Conservation (phyloP, 2,888 invertebrate species). For the Sialis lutaria region DNA sequence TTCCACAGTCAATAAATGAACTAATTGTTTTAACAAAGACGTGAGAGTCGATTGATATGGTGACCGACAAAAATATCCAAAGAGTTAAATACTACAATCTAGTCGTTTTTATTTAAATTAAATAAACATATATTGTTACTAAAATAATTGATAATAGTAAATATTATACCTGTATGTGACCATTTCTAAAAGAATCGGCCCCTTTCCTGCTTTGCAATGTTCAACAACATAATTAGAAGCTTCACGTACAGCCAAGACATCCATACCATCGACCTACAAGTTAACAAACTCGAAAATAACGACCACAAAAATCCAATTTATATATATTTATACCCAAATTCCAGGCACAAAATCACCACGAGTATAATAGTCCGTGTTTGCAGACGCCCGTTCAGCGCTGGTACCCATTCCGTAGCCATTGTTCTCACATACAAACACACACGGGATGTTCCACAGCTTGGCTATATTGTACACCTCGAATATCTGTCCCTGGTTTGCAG, state of each 20-base stretch:
- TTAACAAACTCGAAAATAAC: slow-evolving; percentile 15
- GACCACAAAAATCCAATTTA: slow-evolving; percentile 39
- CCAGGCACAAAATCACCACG: slow-evolving; percentile 94
- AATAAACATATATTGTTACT: not conserved
- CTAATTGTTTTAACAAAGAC: no score
- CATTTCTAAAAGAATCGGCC: slow-evolving; percentile 58
- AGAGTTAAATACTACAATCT: no score
- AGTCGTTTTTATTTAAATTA: no score
- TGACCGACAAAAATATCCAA: no score
- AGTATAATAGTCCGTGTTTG: slow-evolving; percentile 77
- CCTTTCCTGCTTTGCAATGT: slow-evolving; percentile 42
- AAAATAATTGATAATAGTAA: not conserved
- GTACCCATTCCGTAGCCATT: slow-evolving; percentile 98
- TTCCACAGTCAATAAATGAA: no score
- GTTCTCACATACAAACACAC: slow-evolving; percentile 84
- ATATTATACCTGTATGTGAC: slow-evolving; percentile 52
- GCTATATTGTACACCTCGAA: slow-evolving; percentile 83
- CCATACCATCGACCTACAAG: slow-evolving; percentile 70
- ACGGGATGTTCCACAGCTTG: slow-evolving; percentile 75
- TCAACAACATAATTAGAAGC: slow-evolving; percentile 65
- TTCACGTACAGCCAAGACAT: slow-evolving; percentile 53
- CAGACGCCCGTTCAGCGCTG: slow-evolving; percentile 70
- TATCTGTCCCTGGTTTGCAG: slow-evolving; percentile 76
- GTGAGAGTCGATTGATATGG: no score
- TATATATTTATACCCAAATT: slow-evolving; percentile 76